These are phyloP conservation scores for Acrocera orbiculus DNA, from an alignment of 2,888 invertebrate genomes.

Conservation along the genomic window DNA sequence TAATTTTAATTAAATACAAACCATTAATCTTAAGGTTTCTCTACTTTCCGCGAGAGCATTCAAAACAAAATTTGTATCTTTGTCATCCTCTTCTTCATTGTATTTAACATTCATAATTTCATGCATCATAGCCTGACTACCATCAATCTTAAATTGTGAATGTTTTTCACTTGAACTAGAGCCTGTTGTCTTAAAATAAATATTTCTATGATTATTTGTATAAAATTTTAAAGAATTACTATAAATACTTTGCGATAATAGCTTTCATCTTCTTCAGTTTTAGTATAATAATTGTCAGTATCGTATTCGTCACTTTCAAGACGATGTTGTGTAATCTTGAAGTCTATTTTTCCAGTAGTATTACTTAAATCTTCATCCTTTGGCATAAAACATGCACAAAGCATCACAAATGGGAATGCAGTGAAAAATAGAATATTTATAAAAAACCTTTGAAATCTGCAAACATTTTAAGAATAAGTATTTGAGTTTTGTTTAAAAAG, in stretches of 20 bases:
- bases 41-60: slow-evolving; percentile 15
- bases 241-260: too few relatives aligned
- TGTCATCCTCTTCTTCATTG: slow-evolving; percentile 14
- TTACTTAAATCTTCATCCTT: slow-evolving; percentile 16
- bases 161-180: too few relatives aligned
- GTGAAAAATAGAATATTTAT: slow-evolving; percentile 19
- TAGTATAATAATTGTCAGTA: too few relatives aligned
- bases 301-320: background rate
- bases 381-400: slow-evolving; percentile 20
- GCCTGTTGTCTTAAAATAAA: too few relatives aligned
- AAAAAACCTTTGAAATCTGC: slow-evolving; percentile 16
- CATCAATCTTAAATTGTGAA: too few relatives aligned
- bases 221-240: too few relatives aligned
- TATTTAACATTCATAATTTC: too few relatives aligned
- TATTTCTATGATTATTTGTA: too few relatives aligned
- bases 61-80: slow-evolving; percentile 15
- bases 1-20: too few relatives aligned
- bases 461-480: background rate
- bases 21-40: slow-evolving; percentile 11
- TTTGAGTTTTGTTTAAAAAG: background rate
- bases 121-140: too few relatives aligned
- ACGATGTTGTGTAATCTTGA: slow-evolving; percentile 11
- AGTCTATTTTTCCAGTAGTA: slow-evolving; percentile 17
- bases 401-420: slow-evolving; percentile 17
- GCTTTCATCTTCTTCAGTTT: too few relatives aligned